Evolutionary conservation across 2,888 invertebrate genomes (phyloP).

Genomic region (Drosophila peninsularis): DNA sequence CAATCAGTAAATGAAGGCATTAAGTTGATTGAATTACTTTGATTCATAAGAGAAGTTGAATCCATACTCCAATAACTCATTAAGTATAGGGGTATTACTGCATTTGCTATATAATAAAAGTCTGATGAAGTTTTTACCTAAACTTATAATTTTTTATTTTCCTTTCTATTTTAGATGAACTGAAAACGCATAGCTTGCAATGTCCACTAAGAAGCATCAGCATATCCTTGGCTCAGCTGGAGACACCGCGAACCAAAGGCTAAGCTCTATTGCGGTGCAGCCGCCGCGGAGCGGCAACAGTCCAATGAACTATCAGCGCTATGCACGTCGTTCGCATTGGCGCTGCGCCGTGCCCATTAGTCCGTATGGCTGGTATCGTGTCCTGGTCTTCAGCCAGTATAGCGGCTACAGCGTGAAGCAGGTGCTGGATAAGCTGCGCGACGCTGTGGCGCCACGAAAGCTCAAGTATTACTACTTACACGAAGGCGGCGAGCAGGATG

Average conservation of each 20-base stretch:
- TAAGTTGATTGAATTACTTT: background rate
- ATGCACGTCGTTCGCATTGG: background rate
- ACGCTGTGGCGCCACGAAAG: slow-evolving; percentile 28
- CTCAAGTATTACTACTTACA: slow-evolving; percentile 39
- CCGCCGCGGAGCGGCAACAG: background rate
- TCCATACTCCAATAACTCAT: background rate
- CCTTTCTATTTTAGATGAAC: background rate
- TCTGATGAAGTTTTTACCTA: background rate
- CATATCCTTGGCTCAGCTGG: background rate
- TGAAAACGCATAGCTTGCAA: background rate
- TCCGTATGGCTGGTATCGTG: slow-evolving; percentile 60
- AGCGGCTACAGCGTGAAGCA: slow-evolving; percentile 14
- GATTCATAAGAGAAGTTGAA: background rate
- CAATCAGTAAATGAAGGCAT: background rate
- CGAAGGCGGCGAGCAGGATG: slow-evolving; percentile 45
- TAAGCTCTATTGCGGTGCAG: slow-evolving; percentile 12
- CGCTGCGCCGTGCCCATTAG: slow-evolving; percentile 43
- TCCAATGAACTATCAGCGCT: background rate
- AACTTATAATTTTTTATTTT: background rate
- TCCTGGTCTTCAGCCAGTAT: slow-evolving; percentile 40
- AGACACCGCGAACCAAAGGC: background rate
- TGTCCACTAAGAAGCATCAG: slow-evolving; percentile 2
- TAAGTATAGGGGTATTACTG: background rate
- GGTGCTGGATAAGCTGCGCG: slow-evolving; percentile 30
- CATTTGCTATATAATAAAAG: background rate